Base-by-base conservation (phyloP, 2,113 vertebrate genomes). In the Buteo buteo region DNA sequence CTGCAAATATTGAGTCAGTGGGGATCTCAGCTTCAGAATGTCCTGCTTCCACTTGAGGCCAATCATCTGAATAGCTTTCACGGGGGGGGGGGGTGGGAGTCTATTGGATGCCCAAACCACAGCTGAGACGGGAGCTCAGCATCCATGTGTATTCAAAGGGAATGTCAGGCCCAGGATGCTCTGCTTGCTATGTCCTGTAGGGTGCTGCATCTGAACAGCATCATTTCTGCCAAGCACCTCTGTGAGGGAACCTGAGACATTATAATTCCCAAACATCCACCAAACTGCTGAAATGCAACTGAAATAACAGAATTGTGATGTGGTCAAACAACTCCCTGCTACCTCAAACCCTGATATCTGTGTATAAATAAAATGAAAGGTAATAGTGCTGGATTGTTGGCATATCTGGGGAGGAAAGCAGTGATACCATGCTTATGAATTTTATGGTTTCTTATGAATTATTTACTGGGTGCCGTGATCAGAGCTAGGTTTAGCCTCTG, bases 401-500 rank as follows among this genome's bases (percentile, higher is more conserved):
- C 66, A 36, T 86, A 90, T n/a, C 86, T 91, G 76, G 55, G 82
- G 76, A 93, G 77, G 61, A 94, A 88, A 94, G 78, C 61, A 76
- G 40, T 26, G 15, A 76, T 86, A 83, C 81, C 81, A 77, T 57
- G 78, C n/a, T n/a, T n/a, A n/a, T n/a, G n/a, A n/a, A n/a, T n/a
- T n/a, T n/a, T n/a, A n/a, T n/a, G 82, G 86, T 70, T 66, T 64
- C 88, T 65, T 45, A 88, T 96, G 83, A 96, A 97, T 98, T 93
- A 97, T 97, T 96, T 91, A 97, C 76, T 59, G 32, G 67, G 44
- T 0, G 3, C 82, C 87, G 79, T 82, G 95, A 97, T 96, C 94
- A 82, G 85, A 93, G 91, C 80, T 76, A 59, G 95, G 77, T 91
- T 98, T 97, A 95, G 97, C 96, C 92, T 94, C 78, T 96, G 95